Conservation (phyloP, 2,113 vertebrate species). For the Onychostoma macrolepis region DNA sequence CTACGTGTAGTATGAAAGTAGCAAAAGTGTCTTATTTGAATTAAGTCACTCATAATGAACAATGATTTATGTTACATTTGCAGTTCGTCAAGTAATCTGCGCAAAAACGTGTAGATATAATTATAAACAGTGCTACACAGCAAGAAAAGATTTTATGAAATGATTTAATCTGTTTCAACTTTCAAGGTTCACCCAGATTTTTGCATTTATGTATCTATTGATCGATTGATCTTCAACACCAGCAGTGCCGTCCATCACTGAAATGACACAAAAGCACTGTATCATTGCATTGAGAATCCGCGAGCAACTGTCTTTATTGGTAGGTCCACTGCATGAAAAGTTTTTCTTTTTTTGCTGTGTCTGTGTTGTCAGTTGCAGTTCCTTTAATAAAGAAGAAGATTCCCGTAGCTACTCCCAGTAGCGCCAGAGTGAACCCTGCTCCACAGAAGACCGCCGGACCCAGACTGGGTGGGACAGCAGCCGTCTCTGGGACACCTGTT, state of each 20-base stretch:
- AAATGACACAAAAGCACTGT: background rate
- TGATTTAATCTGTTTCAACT: background rate
- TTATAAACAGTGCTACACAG: background rate
- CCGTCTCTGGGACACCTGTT: background rate
- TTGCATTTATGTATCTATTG: background rate
- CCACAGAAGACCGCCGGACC: background rate
- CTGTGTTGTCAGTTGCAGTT: background rate
- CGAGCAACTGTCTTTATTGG: background rate
- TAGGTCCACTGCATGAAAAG: background rate
- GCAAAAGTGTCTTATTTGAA: background rate
- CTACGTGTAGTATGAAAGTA: background rate
- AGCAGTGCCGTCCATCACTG: background rate
- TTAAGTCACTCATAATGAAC: background rate
- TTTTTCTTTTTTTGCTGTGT: background rate
- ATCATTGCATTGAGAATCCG: background rate
- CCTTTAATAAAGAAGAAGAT: background rate
- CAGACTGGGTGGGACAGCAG: background rate
- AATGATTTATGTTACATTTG: background rate
- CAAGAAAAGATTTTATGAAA: background rate
- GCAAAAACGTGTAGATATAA: background rate
- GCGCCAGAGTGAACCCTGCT: background rate
- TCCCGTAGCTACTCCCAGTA: background rate
- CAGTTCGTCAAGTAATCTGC: too few relatives aligned
- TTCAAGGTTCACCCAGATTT: background rate
- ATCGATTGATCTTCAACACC: background rate